Evolutionary conservation across 2,888 invertebrate genomes (phyloP), one percentile per base, ranked within the genome.

Genomic region (Tachina fera): DNA sequence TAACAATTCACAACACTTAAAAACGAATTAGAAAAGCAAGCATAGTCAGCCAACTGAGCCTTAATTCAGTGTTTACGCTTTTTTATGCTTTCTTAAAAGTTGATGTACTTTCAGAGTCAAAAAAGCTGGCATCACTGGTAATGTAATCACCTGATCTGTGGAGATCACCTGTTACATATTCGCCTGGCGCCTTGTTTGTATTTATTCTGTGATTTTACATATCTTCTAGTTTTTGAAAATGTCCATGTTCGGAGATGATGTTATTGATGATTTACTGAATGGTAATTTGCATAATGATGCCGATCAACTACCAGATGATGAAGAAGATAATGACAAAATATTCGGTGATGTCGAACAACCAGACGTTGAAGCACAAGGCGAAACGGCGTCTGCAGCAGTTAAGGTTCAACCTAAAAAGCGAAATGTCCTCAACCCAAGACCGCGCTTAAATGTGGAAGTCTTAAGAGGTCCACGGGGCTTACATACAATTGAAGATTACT

Each of bases 401-500:
- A 91, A 91, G 67, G 91, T 94, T 31, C 94, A 94, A 89, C 93
- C 94, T 1, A 93, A 94, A 41, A 95, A 94, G 88, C 93, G 94
- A 65, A 93, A 95, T 0, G 92, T 94, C 0, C 94, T 94, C 83
- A 96, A 96, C 91, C 96, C 96, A 0, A 94, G 95, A 79, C 95
- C 95, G 3, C 94, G 95, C 87, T 92, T 97, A 31, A 95, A 96
- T 87, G 94, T 95, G 0, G 95, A 96, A 43, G 94, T 95, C 9
- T 93, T 98, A 14, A 96, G 95, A 83, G 96, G 97, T 0, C 89
- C 89, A 6, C 94, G 97, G 88, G 98, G 98, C 1, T 94, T 98
- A 75, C 95, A 96, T n/a, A 95, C 96, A 0, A 94, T 98, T 53
- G 96, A 96, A 81, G 94, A 95, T 5, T 94, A 96, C 90, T 98